Conservation (phyloP, 30 jellyfish, hydroid and myxozoan genomes). For the Aurelia sp. region DNA sequence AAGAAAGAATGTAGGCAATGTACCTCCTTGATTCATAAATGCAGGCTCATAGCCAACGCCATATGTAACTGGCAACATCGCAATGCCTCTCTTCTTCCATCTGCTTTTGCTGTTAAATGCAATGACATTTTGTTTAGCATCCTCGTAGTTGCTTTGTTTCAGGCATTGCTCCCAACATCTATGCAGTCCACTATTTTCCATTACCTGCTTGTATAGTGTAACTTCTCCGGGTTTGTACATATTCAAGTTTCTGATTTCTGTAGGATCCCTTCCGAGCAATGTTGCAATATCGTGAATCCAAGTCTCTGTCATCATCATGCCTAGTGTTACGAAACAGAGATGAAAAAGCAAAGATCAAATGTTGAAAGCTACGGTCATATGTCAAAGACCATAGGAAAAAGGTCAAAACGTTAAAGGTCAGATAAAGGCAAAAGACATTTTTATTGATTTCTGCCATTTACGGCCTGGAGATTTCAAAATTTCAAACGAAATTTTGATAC, state of each 20-base stretch:
- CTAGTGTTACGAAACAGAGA: not conserved
- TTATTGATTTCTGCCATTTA: too few relatives aligned
- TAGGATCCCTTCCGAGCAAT: conserved; percentile 28
- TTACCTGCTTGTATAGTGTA: conserved; percentile 31
- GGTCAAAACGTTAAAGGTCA: not conserved
- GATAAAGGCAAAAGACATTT: too few relatives aligned
- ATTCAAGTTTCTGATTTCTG: conserved; percentile 35
- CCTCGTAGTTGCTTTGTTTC: conserved; percentile 23
- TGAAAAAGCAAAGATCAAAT: too few relatives aligned
- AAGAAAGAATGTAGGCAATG: too few relatives aligned
- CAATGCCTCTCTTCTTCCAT: conserved; percentile 49
- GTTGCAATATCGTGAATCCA: conserved; percentile 31
- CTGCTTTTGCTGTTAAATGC: not conserved
- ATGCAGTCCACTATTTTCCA: conserved; percentile 25
- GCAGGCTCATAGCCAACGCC: conserved; percentile 19
- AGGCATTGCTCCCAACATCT: conserved; percentile 41
- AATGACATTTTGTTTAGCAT: not conserved
- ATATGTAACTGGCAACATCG: conserved; percentile 22
- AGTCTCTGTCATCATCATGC: conserved; percentile 29
- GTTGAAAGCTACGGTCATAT: not conserved
- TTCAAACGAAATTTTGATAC: too few relatives aligned
- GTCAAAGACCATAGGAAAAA: not conserved
- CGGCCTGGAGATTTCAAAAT: too few relatives aligned
- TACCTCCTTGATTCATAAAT: conserved; percentile 42
- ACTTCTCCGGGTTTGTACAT: conserved; percentile 16